Percentiles rank a stretch among this genome's conserved stretches.
phyloP scores from a whole-genome alignment of 2,797 vertebrate genomes.

The Macropus fuliginosus region DNA sequence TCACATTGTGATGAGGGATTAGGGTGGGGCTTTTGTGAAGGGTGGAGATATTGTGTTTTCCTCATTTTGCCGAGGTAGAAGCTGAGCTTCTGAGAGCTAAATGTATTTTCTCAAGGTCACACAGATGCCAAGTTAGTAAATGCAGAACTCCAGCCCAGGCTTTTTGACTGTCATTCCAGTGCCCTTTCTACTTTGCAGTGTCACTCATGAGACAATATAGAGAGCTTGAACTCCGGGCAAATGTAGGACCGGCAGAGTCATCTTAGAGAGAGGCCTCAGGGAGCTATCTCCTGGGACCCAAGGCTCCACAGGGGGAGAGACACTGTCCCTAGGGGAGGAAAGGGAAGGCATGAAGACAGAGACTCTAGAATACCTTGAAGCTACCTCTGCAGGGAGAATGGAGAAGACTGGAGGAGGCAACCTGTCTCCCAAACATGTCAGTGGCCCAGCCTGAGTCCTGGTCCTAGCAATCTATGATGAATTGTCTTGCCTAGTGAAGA shows the following conservation, averaged over 20 bases:
- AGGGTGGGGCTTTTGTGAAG: not conserved
- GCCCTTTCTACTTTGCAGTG: conserved; percentile 17
- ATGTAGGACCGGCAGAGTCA: not conserved
- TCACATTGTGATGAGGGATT: not conserved
- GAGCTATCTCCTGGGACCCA: no score
- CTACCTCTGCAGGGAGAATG: no score
- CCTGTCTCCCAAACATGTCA: no score
- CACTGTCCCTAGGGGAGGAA: not conserved
- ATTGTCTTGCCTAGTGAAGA: not conserved
- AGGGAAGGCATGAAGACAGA: conserved; percentile 7
- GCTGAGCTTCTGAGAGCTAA: not conserved
- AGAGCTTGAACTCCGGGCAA: not conserved
- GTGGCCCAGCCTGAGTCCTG: no score
- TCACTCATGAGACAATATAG: not conserved
- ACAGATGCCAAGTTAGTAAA: conserved; percentile 18
- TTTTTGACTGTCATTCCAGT: conserved; percentile 13
- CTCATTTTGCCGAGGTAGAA: not conserved
- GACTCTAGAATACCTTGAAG: not conserved
- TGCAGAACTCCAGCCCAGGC: conserved; percentile 20
- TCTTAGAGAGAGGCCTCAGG: no score
- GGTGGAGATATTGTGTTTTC: not conserved
- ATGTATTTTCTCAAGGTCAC: conserved; percentile 45
- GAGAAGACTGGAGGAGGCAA: no score
- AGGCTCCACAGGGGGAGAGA: not conserved
- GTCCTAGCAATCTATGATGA: not conserved